Conservation (phyloP, 1,140 invertebrate genomes). For the Samia ricini region DNA sequence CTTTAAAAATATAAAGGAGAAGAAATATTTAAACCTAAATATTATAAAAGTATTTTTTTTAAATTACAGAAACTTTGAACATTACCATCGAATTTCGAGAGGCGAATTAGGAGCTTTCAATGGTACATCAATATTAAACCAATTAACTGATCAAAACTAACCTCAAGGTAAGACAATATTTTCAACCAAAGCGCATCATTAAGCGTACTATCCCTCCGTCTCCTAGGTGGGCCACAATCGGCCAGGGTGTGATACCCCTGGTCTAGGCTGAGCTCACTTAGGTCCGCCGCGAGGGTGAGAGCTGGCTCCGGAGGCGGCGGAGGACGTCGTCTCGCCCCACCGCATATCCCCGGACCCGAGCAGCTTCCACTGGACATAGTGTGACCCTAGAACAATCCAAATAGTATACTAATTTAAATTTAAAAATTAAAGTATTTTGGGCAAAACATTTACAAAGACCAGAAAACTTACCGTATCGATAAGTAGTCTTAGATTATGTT, state of each 20-base stretch:
- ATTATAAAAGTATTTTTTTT: too few species aligned
- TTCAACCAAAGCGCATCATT: constrained; percentile 63
- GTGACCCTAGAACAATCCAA: constrained; percentile 43
- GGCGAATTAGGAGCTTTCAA: not conserved
- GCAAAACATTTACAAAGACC: too few species aligned
- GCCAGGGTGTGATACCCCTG: constrained; percentile 88
- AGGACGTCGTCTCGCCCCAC: constrained; percentile 56
- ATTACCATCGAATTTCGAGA: too few species aligned
- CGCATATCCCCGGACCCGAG: constrained; percentile 60
- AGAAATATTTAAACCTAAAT: too few species aligned
- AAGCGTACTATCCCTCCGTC: constrained; percentile 51
- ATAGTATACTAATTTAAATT: not conserved
- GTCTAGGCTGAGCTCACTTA: constrained; percentile 81
- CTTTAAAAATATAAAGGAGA: too few species aligned
- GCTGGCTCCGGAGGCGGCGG: constrained; percentile 63
- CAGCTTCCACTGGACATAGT: constrained; percentile 66
- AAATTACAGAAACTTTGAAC: too few species aligned
- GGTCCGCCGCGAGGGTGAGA: constrained; percentile 57
- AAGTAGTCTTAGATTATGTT: too few species aligned
- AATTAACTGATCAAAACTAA: constrained; percentile 7
- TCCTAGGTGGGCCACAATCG: constrained; percentile 63
- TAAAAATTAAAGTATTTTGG: too few species aligned
- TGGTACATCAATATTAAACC: not conserved
- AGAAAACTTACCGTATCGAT: too few species aligned
- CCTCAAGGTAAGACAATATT: constrained; percentile 63